Evolutionary conservation across 2,113 vertebrate species (phyloP).

Genomic region (Coreoperca whiteheadi): DNA sequence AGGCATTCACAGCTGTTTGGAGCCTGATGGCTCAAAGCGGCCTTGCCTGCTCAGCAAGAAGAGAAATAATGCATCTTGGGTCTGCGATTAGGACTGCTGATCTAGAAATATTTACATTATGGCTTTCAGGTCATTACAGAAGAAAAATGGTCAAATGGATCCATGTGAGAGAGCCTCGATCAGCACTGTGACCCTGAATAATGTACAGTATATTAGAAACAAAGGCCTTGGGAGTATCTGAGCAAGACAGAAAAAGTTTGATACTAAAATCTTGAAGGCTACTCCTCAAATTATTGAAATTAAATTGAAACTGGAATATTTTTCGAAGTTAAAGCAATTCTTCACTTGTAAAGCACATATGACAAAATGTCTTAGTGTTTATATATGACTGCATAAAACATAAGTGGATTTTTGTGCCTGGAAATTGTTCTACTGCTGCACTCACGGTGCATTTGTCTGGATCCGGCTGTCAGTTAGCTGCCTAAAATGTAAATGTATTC

Average conservation of each 20-base stretch:
- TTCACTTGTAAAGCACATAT: not conserved
- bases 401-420: not conserved
- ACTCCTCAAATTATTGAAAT: slow-evolving; percentile 14
- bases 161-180: slow-evolving; percentile 39
- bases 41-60: slow-evolving; percentile 72
- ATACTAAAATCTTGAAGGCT: not conserved
- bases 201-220: slow-evolving; percentile 23
- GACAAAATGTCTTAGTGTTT: not conserved
- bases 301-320: slow-evolving; percentile 10
- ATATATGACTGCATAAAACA: not conserved
- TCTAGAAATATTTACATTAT: slow-evolving; percentile 65
- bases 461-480: not conserved
- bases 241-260: not conserved
- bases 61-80: slow-evolving; percentile 46
- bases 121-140: slow-evolving; percentile 50
- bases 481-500: slow-evolving; percentile 42
- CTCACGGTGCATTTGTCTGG: not conserved
- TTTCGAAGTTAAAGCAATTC: not conserved
- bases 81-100: slow-evolving; percentile 62
- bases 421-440: not conserved
- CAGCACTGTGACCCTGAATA: slow-evolving; percentile 42
- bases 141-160: slow-evolving; percentile 58
- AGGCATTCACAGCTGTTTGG: slow-evolving; percentile 65
- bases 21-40: slow-evolving; percentile 67
- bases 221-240: not conserved